Evolutionary conservation across 2,888 invertebrate genomes (phyloP), one percentile per base, ranked within the genome.

Genomic region (Eupelmus urozonus): DNA sequence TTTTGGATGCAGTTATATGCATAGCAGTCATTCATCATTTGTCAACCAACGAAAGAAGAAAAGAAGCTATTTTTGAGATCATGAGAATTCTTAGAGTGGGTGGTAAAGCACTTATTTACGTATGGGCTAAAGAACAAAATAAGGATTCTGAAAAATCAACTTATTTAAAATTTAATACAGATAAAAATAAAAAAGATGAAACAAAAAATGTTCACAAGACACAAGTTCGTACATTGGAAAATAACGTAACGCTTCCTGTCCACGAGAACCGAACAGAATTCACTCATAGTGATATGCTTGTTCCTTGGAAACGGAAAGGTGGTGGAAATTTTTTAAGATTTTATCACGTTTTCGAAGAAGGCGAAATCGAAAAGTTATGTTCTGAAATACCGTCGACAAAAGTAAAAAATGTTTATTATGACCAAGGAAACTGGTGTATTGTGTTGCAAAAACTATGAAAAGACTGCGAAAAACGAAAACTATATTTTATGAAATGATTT

Each of bases 1-100:
- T 91, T 78, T 93, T 95, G 0, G 98, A 99, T 90, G 95, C 94
- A 1, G 93, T 93, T 74, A 94, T 99, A 53, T 97, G 97, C 88
- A 97, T 99, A 84, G 99, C 99, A 1, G 99, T 99, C 0, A 93
- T 99, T 84, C 99, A 99, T 90, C 99, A 99, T 90, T 92, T 99
- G 81, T 95, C 97, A 16, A 97, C 94, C 23, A 90, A 92, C 92
- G 93, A 94, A 67, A 92, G 98, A 82, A 92, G 98, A 84, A 84
- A 93, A 27, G 91, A 92, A 85, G 96, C 97, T 0, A 86, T 98
- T 16, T 86, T 90, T 23, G 97, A 97, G 88, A 94, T 98, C 85
- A 88, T 93, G 0, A 91, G 97, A 16, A 90, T 96, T 0, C 91
- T 99, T 5, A 91, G 92, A n/a, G 87, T 91, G 0, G 93, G 93